Evolutionary conservation across 2,797 vertebrate species (phyloP), one percentile per base, ranked within the genome.

Genomic region (Sebastes iracundus): DNA sequence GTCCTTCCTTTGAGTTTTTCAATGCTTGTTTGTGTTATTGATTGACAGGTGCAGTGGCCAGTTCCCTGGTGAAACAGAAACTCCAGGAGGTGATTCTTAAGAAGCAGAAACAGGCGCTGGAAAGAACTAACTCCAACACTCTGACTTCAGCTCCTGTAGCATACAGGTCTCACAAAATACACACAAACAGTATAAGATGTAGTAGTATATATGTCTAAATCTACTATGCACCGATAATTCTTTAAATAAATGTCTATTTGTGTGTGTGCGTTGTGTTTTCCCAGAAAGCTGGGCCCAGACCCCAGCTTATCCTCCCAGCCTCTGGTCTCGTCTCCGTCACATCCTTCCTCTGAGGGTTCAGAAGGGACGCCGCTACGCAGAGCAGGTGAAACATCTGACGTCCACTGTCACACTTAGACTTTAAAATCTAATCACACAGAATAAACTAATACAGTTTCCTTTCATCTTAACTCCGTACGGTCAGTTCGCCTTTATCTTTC

Each of bases 31-130:
- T 22, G 14, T 87, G 46, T 23, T 16, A 28, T 63, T 92, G 52
- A 83, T 86, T 88, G 75, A 79, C 92, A 99, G 98, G 97, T 90
- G 98, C 98, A 0, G 97, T 99, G 65, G 98, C 98, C 84, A 99
- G 98, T 94, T 97, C 97, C 0, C 95, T 96, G 77, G 98, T 99
- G 56, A 99, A 99, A 89, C 97, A 98, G 94, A 99, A 98, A 83
- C 92, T 99, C 78, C 97, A 97, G 0, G 97, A 98, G 87, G 97
- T 99, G 86, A 99, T 99, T 84, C 95, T 97, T 74, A 99, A 98
- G 90, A 99, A 99, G 82, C 97, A 98, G 58, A 96, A 96, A 79
- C 97, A 98, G 91, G 97, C 97, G 7, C 93, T 98, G 75, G 97
- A 98, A 88, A 96, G 97, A 82, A 97, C 94, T 14, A 96, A 84